These are phyloP conservation scores for Proterorhinus semilunaris DNA, from an alignment of 2,113 vertebrate species.

Conservation along the genomic window DNA sequence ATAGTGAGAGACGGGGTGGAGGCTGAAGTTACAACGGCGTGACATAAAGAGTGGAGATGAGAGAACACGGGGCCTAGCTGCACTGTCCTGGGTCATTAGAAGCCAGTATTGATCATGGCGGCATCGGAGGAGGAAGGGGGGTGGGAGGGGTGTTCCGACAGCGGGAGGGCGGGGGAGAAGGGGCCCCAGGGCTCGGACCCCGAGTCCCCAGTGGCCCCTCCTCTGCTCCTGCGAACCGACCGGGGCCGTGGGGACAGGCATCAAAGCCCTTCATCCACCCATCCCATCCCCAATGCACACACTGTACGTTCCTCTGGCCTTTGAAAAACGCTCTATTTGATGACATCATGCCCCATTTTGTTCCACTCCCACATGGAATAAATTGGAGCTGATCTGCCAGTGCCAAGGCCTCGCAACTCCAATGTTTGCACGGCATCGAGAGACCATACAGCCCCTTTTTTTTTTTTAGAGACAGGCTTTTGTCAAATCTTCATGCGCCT, in stretches of 20 bases:
- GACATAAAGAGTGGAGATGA: constrained; percentile 48
- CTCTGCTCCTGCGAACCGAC: constrained; percentile 61
- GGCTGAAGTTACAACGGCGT: constrained; percentile 45
- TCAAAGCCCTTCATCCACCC: constrained; percentile 68
- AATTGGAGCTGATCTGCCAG: constrained; percentile 53
- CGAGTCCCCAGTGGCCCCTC: constrained; percentile 66
- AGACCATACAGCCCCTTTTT: constrained; percentile 4
- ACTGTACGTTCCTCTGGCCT: constrained; percentile 42
- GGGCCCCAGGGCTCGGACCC: constrained; percentile 47
- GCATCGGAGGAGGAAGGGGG: constrained; percentile 17
- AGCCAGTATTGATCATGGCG: constrained; percentile 73
- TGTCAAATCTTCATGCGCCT: neutral
- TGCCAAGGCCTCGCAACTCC: constrained; percentile 5
- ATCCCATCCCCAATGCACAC: constrained; percentile 40
- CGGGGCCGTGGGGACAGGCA: constrained; percentile 59
- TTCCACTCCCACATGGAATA: constrained; percentile 31
- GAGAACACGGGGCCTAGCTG: constrained; percentile 49
- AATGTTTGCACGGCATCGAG: constrained; percentile 4
- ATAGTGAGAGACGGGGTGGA: constrained; percentile 28
- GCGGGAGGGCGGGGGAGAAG: constrained; percentile 40
- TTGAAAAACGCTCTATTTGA: constrained; percentile 71
- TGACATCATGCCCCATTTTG: constrained; percentile 69
- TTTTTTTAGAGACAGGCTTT: constrained; percentile 3
- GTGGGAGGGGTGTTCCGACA: constrained; percentile 40
- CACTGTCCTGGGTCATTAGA: constrained; percentile 72